Conservation (phyloP, 2,888 invertebrate genomes). For the Hirtodrosophila cameraria region DNA sequence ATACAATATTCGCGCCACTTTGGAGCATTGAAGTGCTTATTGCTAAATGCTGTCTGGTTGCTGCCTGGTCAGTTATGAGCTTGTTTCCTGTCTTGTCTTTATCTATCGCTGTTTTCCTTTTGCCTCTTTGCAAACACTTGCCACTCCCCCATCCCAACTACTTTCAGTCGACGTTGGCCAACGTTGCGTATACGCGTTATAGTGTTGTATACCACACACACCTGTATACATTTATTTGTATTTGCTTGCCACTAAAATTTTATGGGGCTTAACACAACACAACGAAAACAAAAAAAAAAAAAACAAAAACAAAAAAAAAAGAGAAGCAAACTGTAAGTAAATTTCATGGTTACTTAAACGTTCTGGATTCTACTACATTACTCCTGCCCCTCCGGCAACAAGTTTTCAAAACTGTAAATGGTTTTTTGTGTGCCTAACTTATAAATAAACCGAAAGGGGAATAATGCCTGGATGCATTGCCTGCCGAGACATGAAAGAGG, state of each 20-base stretch:
- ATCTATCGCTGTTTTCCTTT: conserved; percentile 34
- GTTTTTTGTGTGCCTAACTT: conserved; percentile 22
- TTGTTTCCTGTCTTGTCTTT: conserved; percentile 48
- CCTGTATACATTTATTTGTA: conserved; percentile 55
- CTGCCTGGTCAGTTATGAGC: conserved; percentile 59
- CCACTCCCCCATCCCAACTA: background rate
- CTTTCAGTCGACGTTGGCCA: conserved; percentile 4
- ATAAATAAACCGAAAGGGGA: conserved; percentile 12
- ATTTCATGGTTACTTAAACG: conserved; percentile 70
- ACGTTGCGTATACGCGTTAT: conserved; percentile 65
- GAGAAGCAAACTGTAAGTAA: conserved; percentile 47
- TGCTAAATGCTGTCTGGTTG: conserved; percentile 37
- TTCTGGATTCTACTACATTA: conserved; percentile 26
- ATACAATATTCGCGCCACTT: conserved; percentile 37
- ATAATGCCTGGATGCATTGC: conserved; percentile 10
- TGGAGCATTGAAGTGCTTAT: conserved; percentile 18
- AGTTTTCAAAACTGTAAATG: conserved; percentile 33
- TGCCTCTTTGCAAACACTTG: conserved; percentile 4
- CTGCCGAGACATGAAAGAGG: too few species aligned
- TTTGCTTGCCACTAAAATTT: conserved; percentile 61
- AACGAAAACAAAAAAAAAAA: conserved; percentile 3
- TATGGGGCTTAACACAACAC: conserved; percentile 31
- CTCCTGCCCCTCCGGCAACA: background rate
- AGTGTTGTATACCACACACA: conserved; percentile 58
- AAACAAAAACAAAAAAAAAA: conserved; percentile 6